Evolutionary conservation across 2,797 vertebrate species (phyloP), one percentile per base, ranked within the genome.

Genomic region (Enoplosus armatus): DNA sequence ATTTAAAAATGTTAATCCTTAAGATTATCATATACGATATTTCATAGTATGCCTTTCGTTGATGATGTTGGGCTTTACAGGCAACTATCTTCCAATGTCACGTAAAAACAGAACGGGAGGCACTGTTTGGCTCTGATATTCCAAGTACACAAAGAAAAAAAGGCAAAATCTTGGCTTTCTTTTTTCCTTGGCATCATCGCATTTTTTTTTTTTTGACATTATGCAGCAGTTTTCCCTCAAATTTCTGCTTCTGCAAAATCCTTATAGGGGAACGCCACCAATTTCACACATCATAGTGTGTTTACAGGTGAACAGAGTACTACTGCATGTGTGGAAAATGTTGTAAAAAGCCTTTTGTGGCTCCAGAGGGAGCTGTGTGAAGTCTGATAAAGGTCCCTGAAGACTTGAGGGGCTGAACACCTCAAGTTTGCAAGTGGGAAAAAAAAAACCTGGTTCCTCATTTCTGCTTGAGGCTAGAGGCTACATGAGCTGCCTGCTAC

Each of bases 1-100:
- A 61, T 93, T 92, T 92, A 83, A 93, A 92, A 50, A 79, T 56
- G 61, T 84, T 61, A 76, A 83, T 75, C 65, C 53, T 62, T 41
- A 63, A 73, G 55, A 86, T 63, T 8, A 24, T 63, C 9, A 63
- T 47, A 51, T 47, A 20, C 51, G 74, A 48, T 27, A 31, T 69
- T 8, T 48, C 41, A 56, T 69, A 59, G 45, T 31, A 55, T 26
- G 22, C 41, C 2, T 63, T 56, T n/a, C 4, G 55, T 11, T 63
- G 33, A 51, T 39, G 15, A 55, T 20, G 26, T 16, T 45, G 31
- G 51, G 35, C 10, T 68, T 16, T 56, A 41, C 33, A 16, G 72
- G 51, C 64, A 63, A 37, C 56, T 3, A n/a, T 35, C 39, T 27
- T 65, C 33, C 8, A 22, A 31, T 62, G 45, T 70, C 9, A 43